Percentiles rank a stretch among this genome's conserved stretches.
Conservation (phyloP, 2,113 vertebrate species). For the Saguinus imperator region DNA sequence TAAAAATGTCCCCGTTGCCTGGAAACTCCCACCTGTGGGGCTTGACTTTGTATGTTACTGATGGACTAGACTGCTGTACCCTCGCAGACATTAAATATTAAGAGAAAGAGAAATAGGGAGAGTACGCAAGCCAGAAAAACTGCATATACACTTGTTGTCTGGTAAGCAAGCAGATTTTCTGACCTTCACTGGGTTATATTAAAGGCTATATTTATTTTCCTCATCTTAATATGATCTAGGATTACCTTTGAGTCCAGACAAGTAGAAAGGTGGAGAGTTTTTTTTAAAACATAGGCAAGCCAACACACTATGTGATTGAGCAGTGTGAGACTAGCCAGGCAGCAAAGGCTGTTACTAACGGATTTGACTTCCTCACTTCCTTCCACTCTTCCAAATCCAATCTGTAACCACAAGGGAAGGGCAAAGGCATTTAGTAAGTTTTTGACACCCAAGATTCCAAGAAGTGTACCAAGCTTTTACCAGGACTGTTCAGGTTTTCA, state of each 20-base stretch:
- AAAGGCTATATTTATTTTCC: constrained; percentile 1
- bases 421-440: background rate
- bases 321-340: background rate
- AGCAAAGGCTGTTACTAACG: background rate
- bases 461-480: background rate
- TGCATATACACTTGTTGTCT: background rate
- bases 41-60: background rate
- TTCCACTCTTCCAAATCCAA: background rate
- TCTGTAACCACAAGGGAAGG: background rate
- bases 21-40: rapidly evolving
- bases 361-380: background rate
- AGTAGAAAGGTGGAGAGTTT: background rate
- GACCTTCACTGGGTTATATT: background rate
- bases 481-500: constrained; percentile 10
- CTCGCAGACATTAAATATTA: too few relatives aligned
- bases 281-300: background rate
- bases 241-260: constrained; percentile 8
- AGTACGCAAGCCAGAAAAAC: background rate
- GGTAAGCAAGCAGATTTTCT: background rate
- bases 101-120: background rate
- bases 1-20: background rate
- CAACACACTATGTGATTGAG: background rate
- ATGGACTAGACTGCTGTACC: background rate
- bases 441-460: background rate
- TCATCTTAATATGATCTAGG: background rate